phyloP scores from a whole-genome alignment of 1,140 invertebrate genomes.

The Hirudo medicinalis region DNA sequence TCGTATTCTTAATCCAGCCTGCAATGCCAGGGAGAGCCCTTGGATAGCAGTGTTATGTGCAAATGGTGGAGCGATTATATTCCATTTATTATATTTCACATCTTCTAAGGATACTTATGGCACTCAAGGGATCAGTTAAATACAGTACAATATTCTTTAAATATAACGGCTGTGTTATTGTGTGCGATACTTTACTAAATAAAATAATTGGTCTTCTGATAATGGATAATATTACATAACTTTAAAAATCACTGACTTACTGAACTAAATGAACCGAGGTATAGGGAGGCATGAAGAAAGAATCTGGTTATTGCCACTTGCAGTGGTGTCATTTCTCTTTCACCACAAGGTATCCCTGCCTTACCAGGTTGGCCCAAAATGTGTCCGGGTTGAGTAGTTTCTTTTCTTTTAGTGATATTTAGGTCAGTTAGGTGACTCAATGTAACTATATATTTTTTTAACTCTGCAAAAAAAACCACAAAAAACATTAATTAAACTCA shows the following conservation, averaged over 20 bases:
- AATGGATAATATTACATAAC: background rate
- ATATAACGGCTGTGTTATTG: background rate
- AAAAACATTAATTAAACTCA: no score
- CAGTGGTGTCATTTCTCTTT: conserved; percentile 22
- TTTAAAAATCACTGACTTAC: background rate
- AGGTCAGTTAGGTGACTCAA: no score
- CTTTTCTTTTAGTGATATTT: background rate
- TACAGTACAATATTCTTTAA: background rate
- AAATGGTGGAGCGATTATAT: background rate
- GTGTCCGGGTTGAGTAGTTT: conserved; percentile 29
- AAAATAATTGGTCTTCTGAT: background rate
- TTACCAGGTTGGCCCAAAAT: conserved; percentile 27
- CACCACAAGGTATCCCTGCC: conserved; percentile 22
- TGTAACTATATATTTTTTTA: no score
- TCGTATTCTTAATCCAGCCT: no score
- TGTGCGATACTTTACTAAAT: background rate
- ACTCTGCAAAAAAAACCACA: no score
- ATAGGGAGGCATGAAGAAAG: conserved; percentile 30
- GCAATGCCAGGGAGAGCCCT: no score
- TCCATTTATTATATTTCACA: background rate
- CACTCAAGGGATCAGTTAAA: background rate
- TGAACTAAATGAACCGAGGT: conserved; percentile 23
- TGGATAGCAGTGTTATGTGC: no score
- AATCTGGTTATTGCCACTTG: conserved; percentile 27
- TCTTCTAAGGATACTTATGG: background rate